Evolutionary conservation across 2,113 vertebrate genomes (phyloP), one percentile per base, ranked within the genome.

Genomic region (Platanista minor): DNA sequence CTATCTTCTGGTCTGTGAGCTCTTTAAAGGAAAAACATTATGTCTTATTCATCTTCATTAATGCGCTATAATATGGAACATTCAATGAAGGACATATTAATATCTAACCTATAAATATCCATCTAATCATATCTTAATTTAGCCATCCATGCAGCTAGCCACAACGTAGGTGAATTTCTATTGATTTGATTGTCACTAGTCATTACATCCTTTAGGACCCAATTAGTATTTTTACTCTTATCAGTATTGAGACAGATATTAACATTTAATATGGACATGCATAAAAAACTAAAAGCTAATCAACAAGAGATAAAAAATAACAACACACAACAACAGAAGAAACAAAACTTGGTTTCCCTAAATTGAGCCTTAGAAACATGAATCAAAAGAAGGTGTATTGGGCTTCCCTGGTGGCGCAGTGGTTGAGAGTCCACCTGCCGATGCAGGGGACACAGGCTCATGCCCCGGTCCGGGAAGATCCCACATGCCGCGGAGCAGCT

Each of bases 51-150:
- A 80, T 90, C 72, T 59, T 82, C 74, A 25, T 62, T 81, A 83
- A 78, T 59, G 59, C 18, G 83, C 46, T 92, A 25, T 77, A 95
- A 69, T 57, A 62, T 62, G 12, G 52, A 10, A 33, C 67, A 88
- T 62, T 88, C 88, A 92, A 84, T 92, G 52, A 97, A 95, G 52
- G 59, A 57, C 13, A 17, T 96, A 93, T 95, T 96, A 82, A 72
- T 71, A 81, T 74, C 36, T 91, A 78, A 92, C 67, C 41, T 92
- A 62, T 64, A 94, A 90, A 89, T 82, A 87, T 25, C 39, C 52
- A 54, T 52, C 33, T 95, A 88, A 78, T 92, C 33, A 25, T 64
- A 46, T 77, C 54, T 91, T 92, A 92, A 87, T 62, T 91, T 75
- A 82, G 20, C 27, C 8, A 41, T 74, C 59, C 31, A 21, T 18